Percentiles rank a stretch among this genome's conserved stretches.
These are phyloP conservation scores for Antitype chi DNA, from an alignment of 2,888 invertebrate species.

Conservation along the genomic window DNA sequence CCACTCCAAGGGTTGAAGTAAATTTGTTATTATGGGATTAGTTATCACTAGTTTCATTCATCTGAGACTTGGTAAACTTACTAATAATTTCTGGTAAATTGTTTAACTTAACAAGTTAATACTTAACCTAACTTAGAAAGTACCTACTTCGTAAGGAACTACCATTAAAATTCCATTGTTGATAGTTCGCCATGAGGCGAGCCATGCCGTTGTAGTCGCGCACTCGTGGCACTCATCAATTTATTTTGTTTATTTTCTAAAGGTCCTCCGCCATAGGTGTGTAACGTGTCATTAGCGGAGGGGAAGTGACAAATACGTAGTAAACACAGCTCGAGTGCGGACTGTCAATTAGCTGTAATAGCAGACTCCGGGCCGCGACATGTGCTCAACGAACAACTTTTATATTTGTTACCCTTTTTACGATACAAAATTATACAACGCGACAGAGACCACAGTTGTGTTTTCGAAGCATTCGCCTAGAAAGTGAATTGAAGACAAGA, in stretches of 20 bases:
- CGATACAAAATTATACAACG: constrained; percentile 82
- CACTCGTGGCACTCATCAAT: constrained; percentile 61
- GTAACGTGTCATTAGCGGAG: constrained; percentile 83
- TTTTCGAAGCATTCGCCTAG: constrained; percentile 54
- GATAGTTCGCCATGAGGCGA: constrained; percentile 51
- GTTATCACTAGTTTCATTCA: constrained; percentile 41
- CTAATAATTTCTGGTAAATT: constrained; percentile 16
- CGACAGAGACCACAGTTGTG: constrained; percentile 43
- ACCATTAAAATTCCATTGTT: constrained; percentile 43
- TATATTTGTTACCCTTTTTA: constrained; percentile 85
- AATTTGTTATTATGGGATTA: constrained; percentile 47
- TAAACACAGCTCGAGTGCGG: constrained; percentile 82
- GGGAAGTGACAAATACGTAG: constrained; percentile 88
- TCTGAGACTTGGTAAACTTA: constrained; percentile 9
- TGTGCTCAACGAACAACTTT: constrained; percentile 83
- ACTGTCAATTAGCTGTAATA: constrained; percentile 87
- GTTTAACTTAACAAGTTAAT: constrained; percentile 28
- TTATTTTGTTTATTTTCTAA: constrained; percentile 80
- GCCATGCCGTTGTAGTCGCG: constrained; percentile 57
- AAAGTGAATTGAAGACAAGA: constrained; percentile 49
- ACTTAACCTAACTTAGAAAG: constrained; percentile 7
- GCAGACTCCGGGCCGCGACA: constrained; percentile 80
- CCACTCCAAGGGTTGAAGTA: constrained; percentile 60
- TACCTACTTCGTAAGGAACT: neutral
- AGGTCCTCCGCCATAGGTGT: constrained; percentile 73